Percentiles rank a stretch among this genome's conserved stretches.
These are phyloP conservation scores for Paralinhomoeus sp. DNA, from an alignment of 2,888 invertebrate species.

Conservation along the genomic window DNA sequence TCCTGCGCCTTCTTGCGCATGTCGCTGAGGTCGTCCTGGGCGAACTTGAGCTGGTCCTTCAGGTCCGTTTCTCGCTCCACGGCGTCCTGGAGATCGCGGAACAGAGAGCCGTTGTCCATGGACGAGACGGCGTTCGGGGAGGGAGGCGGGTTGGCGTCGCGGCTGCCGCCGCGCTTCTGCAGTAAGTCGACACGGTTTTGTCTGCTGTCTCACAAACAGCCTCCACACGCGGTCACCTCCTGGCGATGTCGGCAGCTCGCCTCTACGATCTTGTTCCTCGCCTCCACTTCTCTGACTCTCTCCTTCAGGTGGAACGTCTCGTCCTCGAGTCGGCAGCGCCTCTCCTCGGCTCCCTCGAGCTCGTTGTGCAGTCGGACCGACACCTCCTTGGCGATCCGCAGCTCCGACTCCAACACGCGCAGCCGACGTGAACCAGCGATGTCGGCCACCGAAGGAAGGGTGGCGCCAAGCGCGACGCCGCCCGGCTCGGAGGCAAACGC, in stretches of 20 bases:
- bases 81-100: conserved; percentile 68
- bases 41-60: conserved; percentile 66
- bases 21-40: conserved; percentile 65
- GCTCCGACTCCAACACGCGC: conserved; percentile 56
- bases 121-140: conserved; percentile 10
- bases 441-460: too few species aligned
- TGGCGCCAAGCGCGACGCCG: too few species aligned
- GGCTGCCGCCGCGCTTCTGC: too few species aligned
- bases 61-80: conserved; percentile 77
- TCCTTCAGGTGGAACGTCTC: conserved; percentile 25
- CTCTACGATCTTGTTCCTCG: conserved; percentile 24
- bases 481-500: too few species aligned
- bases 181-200: too few species aligned
- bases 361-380: conserved; percentile 36
- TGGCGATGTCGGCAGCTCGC: neutral
- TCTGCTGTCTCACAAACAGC: too few species aligned
- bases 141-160: neutral
- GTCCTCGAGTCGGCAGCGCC: conserved; percentile 28
- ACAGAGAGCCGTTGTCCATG: conserved; percentile 42
- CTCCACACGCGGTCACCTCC: neutral
- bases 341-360: conserved; percentile 42
- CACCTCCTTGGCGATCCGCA: conserved; percentile 46
- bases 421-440: too few species aligned
- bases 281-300: conserved; percentile 22
- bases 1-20: conserved; percentile 67